phyloP scores from a whole-genome alignment of 2,113 vertebrate genomes.

The Panthera tigris region DNA sequence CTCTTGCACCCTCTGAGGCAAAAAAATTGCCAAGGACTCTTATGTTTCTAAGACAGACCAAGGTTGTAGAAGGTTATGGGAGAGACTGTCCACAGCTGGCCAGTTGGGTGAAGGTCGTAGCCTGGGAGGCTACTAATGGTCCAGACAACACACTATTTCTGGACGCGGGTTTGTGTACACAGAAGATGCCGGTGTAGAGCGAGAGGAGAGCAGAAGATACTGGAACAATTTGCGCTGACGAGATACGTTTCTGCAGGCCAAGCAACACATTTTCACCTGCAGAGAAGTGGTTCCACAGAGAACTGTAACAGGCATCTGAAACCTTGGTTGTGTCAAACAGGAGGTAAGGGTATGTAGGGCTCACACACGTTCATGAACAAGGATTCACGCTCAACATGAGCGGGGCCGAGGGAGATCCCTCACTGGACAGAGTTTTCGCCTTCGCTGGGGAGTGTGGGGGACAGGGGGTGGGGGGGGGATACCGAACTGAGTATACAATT shows the following conservation, averaged over 20 bases:
- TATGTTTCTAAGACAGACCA: background rate
- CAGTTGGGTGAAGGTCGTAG: background rate
- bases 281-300: background rate
- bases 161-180: background rate
- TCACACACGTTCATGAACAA: background rate
- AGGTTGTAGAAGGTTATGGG: background rate
- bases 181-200: background rate
- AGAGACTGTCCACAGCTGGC: rapidly evolving
- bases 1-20: too few species aligned
- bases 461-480: rapidly evolving
- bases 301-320: background rate
- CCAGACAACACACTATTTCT: background rate
- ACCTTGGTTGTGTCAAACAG: background rate
- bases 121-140: background rate
- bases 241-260: background rate
- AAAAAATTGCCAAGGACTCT: background rate
- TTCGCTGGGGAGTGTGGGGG: background rate
- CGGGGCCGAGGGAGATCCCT: too few species aligned
- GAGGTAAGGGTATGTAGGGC: background rate
- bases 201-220: background rate
- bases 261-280: background rate
- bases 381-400: background rate
- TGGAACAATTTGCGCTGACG: too few species aligned
- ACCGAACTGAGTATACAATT: too few species aligned
- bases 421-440: too few species aligned